A percentile compares a stretch with the other conserved stretches of the same genome.
phyloP scores from a whole-genome alignment of 1,140 invertebrate species.

The Coptotermes formosanus region DNA sequence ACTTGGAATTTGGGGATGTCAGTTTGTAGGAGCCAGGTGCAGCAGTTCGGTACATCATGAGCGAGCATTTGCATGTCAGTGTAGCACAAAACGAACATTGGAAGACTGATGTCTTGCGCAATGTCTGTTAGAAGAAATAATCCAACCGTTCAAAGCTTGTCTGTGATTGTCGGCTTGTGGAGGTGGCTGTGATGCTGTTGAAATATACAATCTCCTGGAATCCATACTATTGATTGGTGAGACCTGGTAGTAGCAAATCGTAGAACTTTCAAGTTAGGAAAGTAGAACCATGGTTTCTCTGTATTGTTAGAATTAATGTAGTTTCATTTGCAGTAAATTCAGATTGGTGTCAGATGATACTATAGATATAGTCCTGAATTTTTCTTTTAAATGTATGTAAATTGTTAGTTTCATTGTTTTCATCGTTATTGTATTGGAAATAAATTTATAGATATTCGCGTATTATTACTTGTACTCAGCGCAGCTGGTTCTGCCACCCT shows the following conservation, averaged over 20 bases:
- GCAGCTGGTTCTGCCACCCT: constrained; percentile 11
- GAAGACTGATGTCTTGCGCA: background rate
- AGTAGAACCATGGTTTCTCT: background rate
- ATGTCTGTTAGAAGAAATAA: background rate
- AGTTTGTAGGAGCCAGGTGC: constrained; percentile 54
- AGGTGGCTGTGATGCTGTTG: background rate
- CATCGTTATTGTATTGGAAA: background rate
- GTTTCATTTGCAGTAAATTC: background rate
- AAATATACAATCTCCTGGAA: background rate
- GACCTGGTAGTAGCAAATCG: background rate
- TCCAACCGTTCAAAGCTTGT: background rate
- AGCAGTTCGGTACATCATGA: too few relatives aligned
- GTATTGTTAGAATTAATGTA: background rate
- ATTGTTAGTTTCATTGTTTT: background rate
- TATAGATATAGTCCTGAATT: background rate
- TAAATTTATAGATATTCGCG: background rate
- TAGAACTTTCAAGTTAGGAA: background rate
- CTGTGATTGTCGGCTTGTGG: constrained; percentile 7
- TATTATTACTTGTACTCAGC: background rate
- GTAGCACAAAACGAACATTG: too few relatives aligned
- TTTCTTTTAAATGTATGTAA: background rate
- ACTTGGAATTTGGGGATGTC: constrained; percentile 86
- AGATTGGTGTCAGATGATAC: background rate
- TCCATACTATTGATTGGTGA: background rate
- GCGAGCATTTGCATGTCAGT: too few relatives aligned